Percentiles rank a stretch among this genome's conserved stretches.
phyloP scores from a whole-genome alignment of 2,888 invertebrate genomes.

The Diaprepes abbreviatus region DNA sequence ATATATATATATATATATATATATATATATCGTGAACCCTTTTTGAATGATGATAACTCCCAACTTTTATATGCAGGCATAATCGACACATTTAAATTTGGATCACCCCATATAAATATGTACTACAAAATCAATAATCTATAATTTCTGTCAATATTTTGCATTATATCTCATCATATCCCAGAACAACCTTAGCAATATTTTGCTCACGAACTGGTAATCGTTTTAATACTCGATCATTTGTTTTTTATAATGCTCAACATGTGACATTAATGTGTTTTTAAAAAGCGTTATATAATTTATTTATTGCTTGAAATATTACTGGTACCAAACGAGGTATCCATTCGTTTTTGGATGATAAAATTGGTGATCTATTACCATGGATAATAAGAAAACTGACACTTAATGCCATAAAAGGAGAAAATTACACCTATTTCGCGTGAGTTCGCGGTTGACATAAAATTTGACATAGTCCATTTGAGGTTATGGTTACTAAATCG shows the following conservation, averaged over 20 bases:
- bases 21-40: no score
- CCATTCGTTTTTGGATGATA: background rate
- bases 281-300: slow-evolving; percentile 9
- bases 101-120: no score
- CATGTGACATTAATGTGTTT: slow-evolving; percentile 11
- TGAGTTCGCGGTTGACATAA: no score
- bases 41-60: no score
- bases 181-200: slow-evolving; percentile 1
- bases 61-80: no score
- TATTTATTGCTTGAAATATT: slow-evolving; percentile 5
- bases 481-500: no score
- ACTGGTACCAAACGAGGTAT: background rate
- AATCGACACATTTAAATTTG: no score
- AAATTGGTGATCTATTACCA: background rate
- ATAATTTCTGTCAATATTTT: background rate
- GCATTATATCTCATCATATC: background rate
- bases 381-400: background rate
- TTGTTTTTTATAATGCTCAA: background rate
- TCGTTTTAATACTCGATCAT: background rate
- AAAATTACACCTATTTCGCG: no score
- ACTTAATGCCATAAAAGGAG: background rate
- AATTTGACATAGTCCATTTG: no score
- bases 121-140: background rate
- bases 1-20: no score
- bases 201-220: slow-evolving; percentile 4